Conservation (phyloP, 2,797 vertebrate genomes). For the Taeniopygia guttata region DNA sequence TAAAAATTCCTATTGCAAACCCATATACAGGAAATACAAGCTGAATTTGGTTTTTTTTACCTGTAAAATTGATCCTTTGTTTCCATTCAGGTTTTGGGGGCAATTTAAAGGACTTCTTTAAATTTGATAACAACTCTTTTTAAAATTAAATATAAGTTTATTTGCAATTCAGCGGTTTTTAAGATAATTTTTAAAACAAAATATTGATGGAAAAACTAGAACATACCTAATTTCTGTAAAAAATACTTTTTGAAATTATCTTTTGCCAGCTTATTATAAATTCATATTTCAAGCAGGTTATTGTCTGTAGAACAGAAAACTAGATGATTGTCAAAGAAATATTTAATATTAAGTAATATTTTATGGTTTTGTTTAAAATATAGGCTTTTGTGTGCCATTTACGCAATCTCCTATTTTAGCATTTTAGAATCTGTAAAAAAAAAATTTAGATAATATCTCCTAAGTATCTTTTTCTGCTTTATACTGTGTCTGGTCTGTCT, state of each 20-base stretch:
- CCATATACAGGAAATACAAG: not conserved
- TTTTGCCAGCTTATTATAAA: not conserved
- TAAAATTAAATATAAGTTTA: not conserved
- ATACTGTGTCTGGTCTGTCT: not conserved
- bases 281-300: not conserved
- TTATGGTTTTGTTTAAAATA: not conserved
- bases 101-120: not conserved
- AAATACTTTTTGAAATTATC: not conserved
- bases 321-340: not conserved
- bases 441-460: not conserved
- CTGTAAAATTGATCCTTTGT: not conserved
- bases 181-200: not conserved
- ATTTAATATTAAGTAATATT: not conserved
- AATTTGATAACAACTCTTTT: not conserved
- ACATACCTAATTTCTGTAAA: not conserved
- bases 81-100: not conserved
- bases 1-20: not conserved
- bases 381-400: not conserved
- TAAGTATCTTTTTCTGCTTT: not conserved
- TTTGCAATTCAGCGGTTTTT: not conserved
- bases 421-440: not conserved
- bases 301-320: not conserved
- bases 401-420: not conserved
- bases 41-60: not conserved
- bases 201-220: not conserved